These are phyloP conservation scores for Ceratina japonica DNA, from an alignment of 1,140 invertebrate genomes.

Conservation along the genomic window DNA sequence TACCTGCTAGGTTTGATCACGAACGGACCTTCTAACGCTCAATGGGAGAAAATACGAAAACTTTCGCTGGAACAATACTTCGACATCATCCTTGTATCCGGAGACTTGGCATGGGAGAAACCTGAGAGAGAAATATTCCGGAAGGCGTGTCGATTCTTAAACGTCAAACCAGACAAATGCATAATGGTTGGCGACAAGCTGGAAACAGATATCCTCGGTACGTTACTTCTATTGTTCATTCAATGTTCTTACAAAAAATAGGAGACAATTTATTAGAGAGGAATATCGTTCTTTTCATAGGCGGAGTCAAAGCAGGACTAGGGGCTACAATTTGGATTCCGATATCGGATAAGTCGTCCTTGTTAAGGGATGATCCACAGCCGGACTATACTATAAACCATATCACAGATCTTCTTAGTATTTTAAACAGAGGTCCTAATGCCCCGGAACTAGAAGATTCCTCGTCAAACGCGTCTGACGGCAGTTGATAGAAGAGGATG, in stretches of 20 bases:
- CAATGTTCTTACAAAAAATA: background rate
- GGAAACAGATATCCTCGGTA: slow-evolving; percentile 88
- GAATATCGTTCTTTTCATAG: slow-evolving; percentile 71
- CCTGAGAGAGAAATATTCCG: slow-evolving; percentile 88
- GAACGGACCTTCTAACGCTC: slow-evolving; percentile 90
- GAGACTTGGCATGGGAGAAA: slow-evolving; percentile 91
- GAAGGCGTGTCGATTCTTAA: slow-evolving; percentile 86
- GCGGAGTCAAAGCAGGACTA: slow-evolving; percentile 87
- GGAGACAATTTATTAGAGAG: background rate
- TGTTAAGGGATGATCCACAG: slow-evolving; percentile 70
- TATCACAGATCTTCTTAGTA: slow-evolving; percentile 72
- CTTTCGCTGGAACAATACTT: slow-evolving; percentile 86
- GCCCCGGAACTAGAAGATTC: slow-evolving; percentile 75
- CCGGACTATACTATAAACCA: slow-evolving; percentile 76
- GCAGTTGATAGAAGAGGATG: slow-evolving; percentile 57
- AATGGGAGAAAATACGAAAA: slow-evolving; percentile 91
- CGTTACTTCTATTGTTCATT: slow-evolving; percentile 17
- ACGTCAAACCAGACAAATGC: slow-evolving; percentile 85
- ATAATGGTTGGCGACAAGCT: slow-evolving; percentile 93
- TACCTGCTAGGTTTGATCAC: slow-evolving; percentile 89
- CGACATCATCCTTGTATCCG: slow-evolving; percentile 89
- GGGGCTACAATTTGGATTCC: slow-evolving; percentile 90
- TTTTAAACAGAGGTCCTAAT: slow-evolving; percentile 72
- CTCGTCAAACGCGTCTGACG: slow-evolving; percentile 76
- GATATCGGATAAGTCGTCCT: slow-evolving; percentile 68